Percentiles rank a stretch among this genome's conserved stretches.
Conservation (phyloP, 2,113 vertebrate species). For the Tyto alba region DNA sequence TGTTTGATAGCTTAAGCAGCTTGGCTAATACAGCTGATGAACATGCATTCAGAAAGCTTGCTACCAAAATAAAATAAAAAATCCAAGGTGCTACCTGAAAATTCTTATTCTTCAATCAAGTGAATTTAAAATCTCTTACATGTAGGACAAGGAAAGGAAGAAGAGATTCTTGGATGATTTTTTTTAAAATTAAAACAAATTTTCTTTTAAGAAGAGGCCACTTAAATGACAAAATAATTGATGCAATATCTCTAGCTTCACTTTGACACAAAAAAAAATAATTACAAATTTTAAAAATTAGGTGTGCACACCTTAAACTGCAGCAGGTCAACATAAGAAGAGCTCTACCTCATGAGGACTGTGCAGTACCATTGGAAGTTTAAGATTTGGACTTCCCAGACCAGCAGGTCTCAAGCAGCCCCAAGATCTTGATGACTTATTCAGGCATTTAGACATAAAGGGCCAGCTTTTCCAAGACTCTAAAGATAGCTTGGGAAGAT, state of each 20-base stretch:
- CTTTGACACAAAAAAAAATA: background rate
- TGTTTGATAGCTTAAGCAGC: background rate
- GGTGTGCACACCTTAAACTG: background rate
- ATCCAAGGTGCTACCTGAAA: background rate
- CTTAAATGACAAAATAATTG: background rate
- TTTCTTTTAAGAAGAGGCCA: background rate
- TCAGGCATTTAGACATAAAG: background rate
- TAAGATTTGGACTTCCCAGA: background rate
- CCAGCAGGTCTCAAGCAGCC: background rate
- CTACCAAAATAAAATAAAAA: background rate
- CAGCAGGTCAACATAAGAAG: background rate
- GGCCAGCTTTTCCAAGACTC: background rate
- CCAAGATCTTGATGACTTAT: background rate
- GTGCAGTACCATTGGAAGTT: background rate
- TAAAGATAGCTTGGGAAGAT: background rate
- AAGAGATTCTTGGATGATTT: background rate
- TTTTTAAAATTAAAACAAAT: background rate
- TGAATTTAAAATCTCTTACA: background rate
- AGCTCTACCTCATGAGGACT: background rate
- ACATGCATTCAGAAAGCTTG: background rate
- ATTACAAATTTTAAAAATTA: background rate
- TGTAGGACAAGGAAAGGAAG: background rate
- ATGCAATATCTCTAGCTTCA: background rate
- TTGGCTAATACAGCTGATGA: background rate
- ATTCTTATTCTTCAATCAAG: background rate